A percentile compares a stretch with the other conserved stretches of the same genome.
These are phyloP conservation scores for Upupa epops DNA, from an alignment of 2,113 vertebrate genomes.

Conservation along the genomic window DNA sequence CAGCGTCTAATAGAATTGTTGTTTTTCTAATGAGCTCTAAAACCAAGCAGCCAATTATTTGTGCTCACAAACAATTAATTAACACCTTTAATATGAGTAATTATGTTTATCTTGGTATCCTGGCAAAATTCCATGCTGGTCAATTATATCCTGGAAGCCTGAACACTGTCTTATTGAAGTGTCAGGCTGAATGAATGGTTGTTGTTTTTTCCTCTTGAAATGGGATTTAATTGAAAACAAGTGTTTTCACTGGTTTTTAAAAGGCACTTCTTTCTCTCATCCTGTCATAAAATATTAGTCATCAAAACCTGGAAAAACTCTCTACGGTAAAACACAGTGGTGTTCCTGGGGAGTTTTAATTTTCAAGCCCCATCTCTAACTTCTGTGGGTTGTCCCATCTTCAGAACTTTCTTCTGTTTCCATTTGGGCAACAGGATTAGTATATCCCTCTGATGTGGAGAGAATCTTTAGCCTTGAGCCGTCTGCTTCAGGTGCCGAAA, in stretches of 20 bases:
- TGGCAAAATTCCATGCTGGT: constrained; percentile 28
- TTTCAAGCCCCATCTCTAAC: not conserved
- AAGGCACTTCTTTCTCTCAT: not conserved
- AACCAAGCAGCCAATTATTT: constrained; percentile 18
- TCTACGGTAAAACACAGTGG: not conserved
- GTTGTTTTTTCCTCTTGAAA: accelerated
- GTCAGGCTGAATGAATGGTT: not conserved
- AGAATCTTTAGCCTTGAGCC: not conserved
- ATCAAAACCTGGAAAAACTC: not conserved
- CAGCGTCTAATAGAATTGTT: not conserved
- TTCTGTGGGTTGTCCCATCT: too few species aligned
- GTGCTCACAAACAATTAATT: constrained; percentile 49
- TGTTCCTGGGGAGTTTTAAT: not conserved
- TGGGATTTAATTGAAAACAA: not conserved
- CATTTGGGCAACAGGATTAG: not conserved
- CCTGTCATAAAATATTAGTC: not conserved
- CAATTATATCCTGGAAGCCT: constrained; percentile 15
- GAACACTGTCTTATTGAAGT: not conserved
- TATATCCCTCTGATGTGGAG: not conserved
- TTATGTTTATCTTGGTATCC: constrained; percentile 42
- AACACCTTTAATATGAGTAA: constrained; percentile 34
- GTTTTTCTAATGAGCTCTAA: constrained; percentile 1
- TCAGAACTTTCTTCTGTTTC: not conserved
- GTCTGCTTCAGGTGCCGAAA: not conserved
- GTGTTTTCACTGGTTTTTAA: not conserved